Percentiles rank a stretch among this genome's conserved stretches.
Conservation (phyloP, 2,113 vertebrate genomes). For the Lycaon pictus region DNA sequence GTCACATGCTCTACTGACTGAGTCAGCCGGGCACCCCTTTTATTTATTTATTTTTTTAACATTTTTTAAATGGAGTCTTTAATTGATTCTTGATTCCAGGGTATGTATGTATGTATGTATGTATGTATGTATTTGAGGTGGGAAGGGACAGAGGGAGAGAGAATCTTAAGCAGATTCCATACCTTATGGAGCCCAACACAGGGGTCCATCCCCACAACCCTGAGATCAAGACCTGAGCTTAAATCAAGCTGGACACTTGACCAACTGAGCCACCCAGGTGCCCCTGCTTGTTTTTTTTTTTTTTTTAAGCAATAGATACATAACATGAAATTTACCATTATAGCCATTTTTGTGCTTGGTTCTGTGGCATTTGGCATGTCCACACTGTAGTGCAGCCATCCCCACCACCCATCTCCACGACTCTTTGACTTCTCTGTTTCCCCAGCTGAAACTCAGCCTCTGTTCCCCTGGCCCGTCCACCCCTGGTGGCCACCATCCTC, state of each 20-base stretch:
- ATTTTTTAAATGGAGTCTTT: background rate
- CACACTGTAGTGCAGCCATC: rapidly evolving
- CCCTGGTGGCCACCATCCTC: rapidly evolving
- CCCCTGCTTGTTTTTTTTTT: background rate
- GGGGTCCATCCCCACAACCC: background rate
- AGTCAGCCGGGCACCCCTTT: background rate
- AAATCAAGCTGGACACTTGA: background rate
- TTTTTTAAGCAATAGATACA: background rate
- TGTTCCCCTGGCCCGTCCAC: background rate
- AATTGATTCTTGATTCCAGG: background rate
- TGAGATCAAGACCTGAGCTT: background rate
- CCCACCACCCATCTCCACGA: background rate
- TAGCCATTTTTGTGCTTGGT: background rate
- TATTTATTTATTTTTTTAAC: background rate
- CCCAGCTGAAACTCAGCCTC: background rate
- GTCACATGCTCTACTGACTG: background rate
- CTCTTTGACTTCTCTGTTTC: background rate
- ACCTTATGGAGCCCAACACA: rapidly evolving
- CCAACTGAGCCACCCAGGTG: background rate
- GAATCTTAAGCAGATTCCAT: background rate
- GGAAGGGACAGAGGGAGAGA: background rate
- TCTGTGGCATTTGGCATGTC: background rate
- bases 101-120: background rate
- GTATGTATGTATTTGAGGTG: background rate
- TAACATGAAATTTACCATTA: background rate